Percentiles rank a stretch among this genome's conserved stretches.
Conservation (phyloP, 2,797 vertebrate species). For the Poeciliopsis paucimaculata region DNA sequence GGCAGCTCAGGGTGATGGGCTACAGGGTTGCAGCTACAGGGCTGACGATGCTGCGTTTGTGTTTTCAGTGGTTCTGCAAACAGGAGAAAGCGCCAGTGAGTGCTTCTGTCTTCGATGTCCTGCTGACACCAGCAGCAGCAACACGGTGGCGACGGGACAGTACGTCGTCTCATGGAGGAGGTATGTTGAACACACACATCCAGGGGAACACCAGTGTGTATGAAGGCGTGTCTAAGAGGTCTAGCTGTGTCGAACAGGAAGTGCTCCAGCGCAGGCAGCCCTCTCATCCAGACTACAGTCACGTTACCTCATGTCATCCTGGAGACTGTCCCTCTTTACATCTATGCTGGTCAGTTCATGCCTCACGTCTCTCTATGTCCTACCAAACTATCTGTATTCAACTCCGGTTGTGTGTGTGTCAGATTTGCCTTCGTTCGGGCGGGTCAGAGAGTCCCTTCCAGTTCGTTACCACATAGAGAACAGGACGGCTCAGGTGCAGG, state of each 20-base stretch:
- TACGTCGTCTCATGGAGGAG: constrained; percentile 92
- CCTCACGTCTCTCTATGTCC: background rate
- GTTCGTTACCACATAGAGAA: constrained; percentile 94
- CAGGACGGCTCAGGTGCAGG: constrained; percentile 91
- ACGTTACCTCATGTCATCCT: constrained; percentile 91
- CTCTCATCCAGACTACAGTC: constrained; percentile 86
- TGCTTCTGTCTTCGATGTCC: constrained; percentile 94
- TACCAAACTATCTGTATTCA: background rate
- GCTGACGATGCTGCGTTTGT: constrained; percentile 5
- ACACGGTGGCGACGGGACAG: constrained; percentile 89
- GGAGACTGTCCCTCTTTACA: constrained; percentile 92
- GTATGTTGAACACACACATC: constrained; percentile 3
- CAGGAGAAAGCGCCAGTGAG: constrained; percentile 93
- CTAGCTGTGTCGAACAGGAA: constrained; percentile 74
- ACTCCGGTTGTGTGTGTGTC: background rate
- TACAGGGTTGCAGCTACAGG: too few species aligned
- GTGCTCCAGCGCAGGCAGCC: constrained; percentile 79
- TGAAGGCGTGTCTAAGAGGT: background rate
- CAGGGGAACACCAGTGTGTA: too few species aligned
- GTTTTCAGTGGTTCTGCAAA: constrained; percentile 90
- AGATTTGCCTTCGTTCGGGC: constrained; percentile 94
- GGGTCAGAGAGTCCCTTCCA: constrained; percentile 93
- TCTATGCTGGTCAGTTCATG: constrained; percentile 87
- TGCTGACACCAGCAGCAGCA: constrained; percentile 75
- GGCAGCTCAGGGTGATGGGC: background rate